Base-by-base conservation (phyloP, 2,888 invertebrate genomes). In the Gastracanthus pulcherrimus region DNA sequence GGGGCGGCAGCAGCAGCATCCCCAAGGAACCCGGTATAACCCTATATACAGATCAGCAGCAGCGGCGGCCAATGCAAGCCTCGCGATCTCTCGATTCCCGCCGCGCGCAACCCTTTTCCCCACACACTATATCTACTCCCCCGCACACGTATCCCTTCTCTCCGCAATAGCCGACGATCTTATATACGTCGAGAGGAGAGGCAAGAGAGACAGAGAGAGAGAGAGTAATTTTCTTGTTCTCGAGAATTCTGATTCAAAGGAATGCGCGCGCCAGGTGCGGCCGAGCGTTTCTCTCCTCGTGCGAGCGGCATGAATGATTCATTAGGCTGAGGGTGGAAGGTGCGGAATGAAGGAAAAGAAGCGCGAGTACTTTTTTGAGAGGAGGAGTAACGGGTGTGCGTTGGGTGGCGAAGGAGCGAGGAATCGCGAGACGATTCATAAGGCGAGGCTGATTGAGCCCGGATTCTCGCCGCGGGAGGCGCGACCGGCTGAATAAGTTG, bases 1-100 rank as follows among this genome's bases (percentile, higher is more conserved):
- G 90, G 89, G 88, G 89, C 88, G 89, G 90, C 88, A 89, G 89
- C 88, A 89, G 90, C 88, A 89, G 87, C 88, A 90, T 90, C 90
- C 90, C 90, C 89, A 89, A 90, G 90, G 89, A 90, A 87, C 89
- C n/a, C 88, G 90, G 90, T 90, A 89, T 89, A 88, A 86, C 86
- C 87, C 86, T 87, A 86, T 89, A n/a, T n/a, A n/a, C n/a, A n/a
- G n/a, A n/a, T n/a, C n/a, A 86, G 89, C 87, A 86, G 86, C 87
- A 19, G 55, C 55, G n/a, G 23, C 84, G 83, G 87, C 86, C 89
- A 87, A 86, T 86, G 86, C 85, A 87, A 86, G 87, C 87, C 86
- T 86, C 86, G 85, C 88, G 86, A 89, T 88, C 87, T 88, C 86
- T 84, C 85, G 86, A 84, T 88, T 84, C 76, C 38, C 71, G 29